These are phyloP conservation scores for Nycticryphes semicollaris DNA, from an alignment of 2,113 vertebrate genomes.

Conservation along the genomic window DNA sequence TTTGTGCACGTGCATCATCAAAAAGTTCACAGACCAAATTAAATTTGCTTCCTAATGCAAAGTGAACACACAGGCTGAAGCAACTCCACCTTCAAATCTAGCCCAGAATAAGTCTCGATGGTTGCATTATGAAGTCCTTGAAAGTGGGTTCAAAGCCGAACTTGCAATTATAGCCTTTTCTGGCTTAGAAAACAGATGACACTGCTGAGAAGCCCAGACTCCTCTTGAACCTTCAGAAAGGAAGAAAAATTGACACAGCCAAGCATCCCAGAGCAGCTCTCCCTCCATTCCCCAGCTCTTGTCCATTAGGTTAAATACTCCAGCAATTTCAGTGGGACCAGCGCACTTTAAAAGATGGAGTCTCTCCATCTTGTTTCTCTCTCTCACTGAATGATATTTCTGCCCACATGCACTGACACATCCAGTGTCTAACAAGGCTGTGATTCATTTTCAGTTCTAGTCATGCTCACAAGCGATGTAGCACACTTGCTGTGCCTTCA, in stretches of 20 bases:
- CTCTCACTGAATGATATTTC: slow-evolving; percentile 58
- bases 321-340: neutral
- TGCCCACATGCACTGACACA: slow-evolving; percentile 74
- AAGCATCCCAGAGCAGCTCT: neutral
- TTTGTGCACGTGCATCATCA: fast-evolving
- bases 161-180: neutral
- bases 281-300: slow-evolving; percentile 7
- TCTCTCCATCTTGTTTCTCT: slow-evolving; percentile 20
- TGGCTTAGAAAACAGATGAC: slow-evolving; percentile 15
- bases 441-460: slow-evolving; percentile 71
- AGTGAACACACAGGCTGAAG: neutral
- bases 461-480: slow-evolving; percentile 61
- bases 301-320: slow-evolving; percentile 5
- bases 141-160: neutral
- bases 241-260: neutral
- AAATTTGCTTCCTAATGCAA: neutral
- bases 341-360: slow-evolving; percentile 40
- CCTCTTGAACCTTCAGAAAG: neutral
- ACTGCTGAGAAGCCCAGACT: neutral
- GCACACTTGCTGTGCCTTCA: slow-evolving; percentile 47
- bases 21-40: neutral
- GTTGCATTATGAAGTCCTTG: slow-evolving; percentile 1
- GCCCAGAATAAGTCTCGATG: slow-evolving; percentile 25
- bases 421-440: slow-evolving; percentile 60
- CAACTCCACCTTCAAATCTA: slow-evolving; percentile 11